These are phyloP conservation scores for Lota lota DNA, from an alignment of 2,113 vertebrate genomes.

Conservation along the genomic window DNA sequence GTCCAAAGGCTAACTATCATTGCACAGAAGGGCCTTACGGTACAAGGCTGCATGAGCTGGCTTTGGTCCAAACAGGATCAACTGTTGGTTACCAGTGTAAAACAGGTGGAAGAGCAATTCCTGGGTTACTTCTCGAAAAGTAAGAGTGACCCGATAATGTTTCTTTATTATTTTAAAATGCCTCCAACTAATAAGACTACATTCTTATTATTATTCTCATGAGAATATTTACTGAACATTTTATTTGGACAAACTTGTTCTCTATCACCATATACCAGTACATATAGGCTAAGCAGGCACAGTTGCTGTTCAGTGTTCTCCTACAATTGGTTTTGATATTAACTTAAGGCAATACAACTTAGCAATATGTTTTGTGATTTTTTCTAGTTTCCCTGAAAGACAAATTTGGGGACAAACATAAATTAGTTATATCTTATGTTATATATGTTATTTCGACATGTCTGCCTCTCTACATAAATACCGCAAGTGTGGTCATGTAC, in stretches of 20 bases:
- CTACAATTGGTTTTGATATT: conserved; percentile 37
- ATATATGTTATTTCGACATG: conserved; percentile 15
- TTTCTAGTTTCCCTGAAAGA: conserved; percentile 31
- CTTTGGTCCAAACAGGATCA: conserved; percentile 73
- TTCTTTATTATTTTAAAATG: not conserved
- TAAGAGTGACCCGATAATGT: conserved; percentile 9
- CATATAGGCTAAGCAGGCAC: conserved; percentile 58
- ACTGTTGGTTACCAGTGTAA: conserved; percentile 54
- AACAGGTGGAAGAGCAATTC: conserved; percentile 39
- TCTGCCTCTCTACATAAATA: conserved; percentile 20
- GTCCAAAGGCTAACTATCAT: conserved; percentile 38
- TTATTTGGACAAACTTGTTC: conserved; percentile 44
- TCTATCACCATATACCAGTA: conserved; percentile 28
- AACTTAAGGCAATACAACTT: conserved; percentile 71
- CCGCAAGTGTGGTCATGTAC: conserved; percentile 14
- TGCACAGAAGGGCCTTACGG: conserved; percentile 52
- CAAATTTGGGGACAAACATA: conserved; percentile 10
- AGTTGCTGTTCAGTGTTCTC: conserved; percentile 46
- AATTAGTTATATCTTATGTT: conserved; percentile 17
- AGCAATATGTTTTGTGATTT: conserved; percentile 24
- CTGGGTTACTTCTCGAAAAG: conserved; percentile 24
- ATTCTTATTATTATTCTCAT: conserved; percentile 18
- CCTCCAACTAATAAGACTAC: conserved; percentile 9
- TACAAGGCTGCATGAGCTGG: conserved; percentile 59
- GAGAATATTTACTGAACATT: conserved; percentile 17